These are phyloP conservation scores for Diogma glabrata DNA, from an alignment of 2,888 invertebrate genomes.

Conservation along the genomic window DNA sequence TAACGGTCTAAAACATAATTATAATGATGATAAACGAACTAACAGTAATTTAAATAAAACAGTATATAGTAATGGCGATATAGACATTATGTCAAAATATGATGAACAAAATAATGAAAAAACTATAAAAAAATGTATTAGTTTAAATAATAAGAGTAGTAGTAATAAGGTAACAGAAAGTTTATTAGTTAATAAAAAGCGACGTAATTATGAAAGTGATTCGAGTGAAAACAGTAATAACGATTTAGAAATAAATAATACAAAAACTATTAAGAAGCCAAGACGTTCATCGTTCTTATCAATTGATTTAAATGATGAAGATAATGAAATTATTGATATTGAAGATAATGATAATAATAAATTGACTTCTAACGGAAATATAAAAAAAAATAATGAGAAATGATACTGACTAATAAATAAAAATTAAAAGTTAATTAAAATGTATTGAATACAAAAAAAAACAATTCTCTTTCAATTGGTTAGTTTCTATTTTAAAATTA, in stretches of 20 bases:
- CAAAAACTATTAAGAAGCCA: conserved; percentile 16
- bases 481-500: too few relatives aligned
- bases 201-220: conserved; percentile 30
- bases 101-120: conserved; percentile 16
- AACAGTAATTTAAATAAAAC: conserved; percentile 7
- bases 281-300: conserved; percentile 23
- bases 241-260: conserved; percentile 8
- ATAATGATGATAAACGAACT: conserved; percentile 7
- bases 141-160: conserved; percentile 14
- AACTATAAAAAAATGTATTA: conserved; percentile 13
- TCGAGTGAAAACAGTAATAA: conserved; percentile 19
- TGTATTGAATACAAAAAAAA: too few relatives aligned
- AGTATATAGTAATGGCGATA: conserved; percentile 3
- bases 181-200: conserved; percentile 9
- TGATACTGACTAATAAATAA: too few relatives aligned
- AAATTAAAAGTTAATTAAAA: too few relatives aligned
- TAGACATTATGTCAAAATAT: conserved; percentile 8
- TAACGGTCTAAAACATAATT: too few relatives aligned
- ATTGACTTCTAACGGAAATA: too few relatives aligned
- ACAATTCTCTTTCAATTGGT: too few relatives aligned
- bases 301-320: conserved; percentile 23
- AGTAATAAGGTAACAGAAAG: conserved; percentile 10
- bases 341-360: conserved; percentile 16
- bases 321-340: conserved; percentile 20
- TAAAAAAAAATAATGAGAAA: too few relatives aligned